These are phyloP conservation scores for Potorous gilbertii DNA, from an alignment of 2,797 vertebrate genomes.

Conservation along the genomic window DNA sequence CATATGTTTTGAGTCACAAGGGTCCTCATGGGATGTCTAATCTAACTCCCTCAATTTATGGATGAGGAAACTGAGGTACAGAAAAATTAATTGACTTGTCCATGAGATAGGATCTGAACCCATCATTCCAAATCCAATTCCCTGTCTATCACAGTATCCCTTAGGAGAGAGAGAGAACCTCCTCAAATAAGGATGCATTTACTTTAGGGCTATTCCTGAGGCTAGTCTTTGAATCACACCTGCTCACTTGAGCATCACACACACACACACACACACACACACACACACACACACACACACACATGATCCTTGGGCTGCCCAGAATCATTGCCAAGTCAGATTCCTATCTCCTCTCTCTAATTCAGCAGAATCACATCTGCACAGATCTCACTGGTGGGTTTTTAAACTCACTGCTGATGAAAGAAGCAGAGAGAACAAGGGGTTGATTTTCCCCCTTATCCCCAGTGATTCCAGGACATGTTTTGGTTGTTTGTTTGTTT, in stretches of 20 bases:
- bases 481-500: background rate
- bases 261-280: background rate
- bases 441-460: background rate
- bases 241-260: background rate
- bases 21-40: background rate
- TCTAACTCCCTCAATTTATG: background rate
- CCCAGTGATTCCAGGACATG: background rate
- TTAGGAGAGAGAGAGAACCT: background rate
- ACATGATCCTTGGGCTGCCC: background rate
- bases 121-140: background rate
- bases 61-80: background rate
- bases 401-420: background rate
- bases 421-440: background rate
- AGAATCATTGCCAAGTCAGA: background rate
- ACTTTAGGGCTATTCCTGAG: background rate
- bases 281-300: too few species aligned
- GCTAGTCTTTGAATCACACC: background rate
- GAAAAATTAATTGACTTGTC: background rate
- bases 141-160: background rate
- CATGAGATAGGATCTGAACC: background rate
- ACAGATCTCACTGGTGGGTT: background rate
- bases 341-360: background rate
- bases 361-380: background rate
- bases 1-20: background rate
- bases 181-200: background rate